Evolutionary conservation across 2,888 invertebrate species (phyloP).

Genomic region (Oscheius sp.): DNA sequence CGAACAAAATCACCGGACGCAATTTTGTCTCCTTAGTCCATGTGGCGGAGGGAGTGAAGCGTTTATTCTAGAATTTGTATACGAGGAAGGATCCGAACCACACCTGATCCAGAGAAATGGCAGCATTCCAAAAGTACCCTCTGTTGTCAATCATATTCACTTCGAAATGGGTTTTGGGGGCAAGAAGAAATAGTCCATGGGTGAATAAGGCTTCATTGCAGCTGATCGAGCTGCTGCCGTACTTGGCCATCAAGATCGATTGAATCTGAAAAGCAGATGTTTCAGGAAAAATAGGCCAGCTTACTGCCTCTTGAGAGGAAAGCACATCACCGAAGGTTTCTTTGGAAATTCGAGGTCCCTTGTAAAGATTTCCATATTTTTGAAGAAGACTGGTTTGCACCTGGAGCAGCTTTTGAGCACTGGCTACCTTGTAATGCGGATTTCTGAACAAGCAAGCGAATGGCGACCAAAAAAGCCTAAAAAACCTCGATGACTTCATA

Average conservation of each 20-base stretch:
- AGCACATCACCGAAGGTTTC: constrained; percentile 25
- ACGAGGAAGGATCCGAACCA: neutral
- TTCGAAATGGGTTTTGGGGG: constrained; percentile 4
- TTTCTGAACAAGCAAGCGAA: neutral
- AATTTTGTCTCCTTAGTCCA: constrained; percentile 10
- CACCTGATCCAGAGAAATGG: constrained; percentile 15
- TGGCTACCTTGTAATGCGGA: constrained; percentile 3
- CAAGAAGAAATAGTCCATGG: neutral
- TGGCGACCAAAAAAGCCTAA: neutral
- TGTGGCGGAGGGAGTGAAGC: constrained; percentile 1
- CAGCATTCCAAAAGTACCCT: constrained; percentile 10
- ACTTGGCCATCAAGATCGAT: neutral
- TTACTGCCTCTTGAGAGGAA: constrained; percentile 8
- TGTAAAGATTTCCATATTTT: constrained; percentile 25
- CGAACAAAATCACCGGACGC: constrained; percentile 18
- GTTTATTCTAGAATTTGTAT: constrained; percentile 11
- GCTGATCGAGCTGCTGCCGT: neutral
- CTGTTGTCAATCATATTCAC: neutral
- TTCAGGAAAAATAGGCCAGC: too few relatives aligned
- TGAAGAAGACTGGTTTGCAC: constrained; percentile 9
- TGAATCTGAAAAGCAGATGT: neutral
- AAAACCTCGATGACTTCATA: constrained; percentile 14
- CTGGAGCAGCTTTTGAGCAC: constrained; percentile 23
- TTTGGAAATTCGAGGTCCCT: constrained; percentile 17
- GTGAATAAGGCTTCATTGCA: neutral